Base-by-base conservation (phyloP, 2,888 invertebrate genomes). In the Shargacucullia verbasci region DNA sequence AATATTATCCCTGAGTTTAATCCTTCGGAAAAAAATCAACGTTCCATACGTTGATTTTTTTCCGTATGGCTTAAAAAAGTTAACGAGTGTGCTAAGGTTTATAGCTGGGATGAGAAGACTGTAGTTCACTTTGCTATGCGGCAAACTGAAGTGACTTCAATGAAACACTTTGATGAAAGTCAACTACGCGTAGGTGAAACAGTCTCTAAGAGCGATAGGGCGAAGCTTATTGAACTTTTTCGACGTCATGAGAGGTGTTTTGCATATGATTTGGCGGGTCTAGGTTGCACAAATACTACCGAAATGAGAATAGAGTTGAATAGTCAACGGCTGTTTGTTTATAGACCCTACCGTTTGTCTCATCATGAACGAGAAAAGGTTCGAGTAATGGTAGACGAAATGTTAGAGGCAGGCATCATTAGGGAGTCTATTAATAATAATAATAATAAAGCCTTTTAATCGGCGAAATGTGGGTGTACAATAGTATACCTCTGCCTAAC, bases 1-100 rank as follows among this genome's bases (percentile, higher is more conserved):
- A 56, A 56, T 14, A 57, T 50, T 10, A 12, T 57, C 4, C 57
- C 57, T 0, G 40, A 50, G 9, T 57, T 50, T 15, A 25, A 57
- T 31, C 50, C 57, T 13, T 57, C 57, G 10, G 8, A 10, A 15
- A 57, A 57, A 13, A 50, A 33, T 9, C 45, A 50, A 31, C 41
- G 48, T 7, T 56, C 0, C 48, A 56, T 15, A 14, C n/a, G n/a
- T n/a, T n/a, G n/a, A n/a, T n/a, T n/a, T n/a, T n/a, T n/a, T n/a
- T n/a, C n/a, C n/a, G n/a, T 56, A 0, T 56, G 55, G 55, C 12
- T 52, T 0, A 35, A 31, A 6, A 52, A 52, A 20, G 44, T 52
- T 0, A 52, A 52, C n/a, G 52, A 52, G 13, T 52, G 52, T 33
- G 43, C 52, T 0, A n/a, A 4, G 12, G 41, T 54, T 13, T 54